Evolutionary conservation across 2,797 vertebrate genomes (phyloP).

Genomic region (Epinephelus coioides): DNA sequence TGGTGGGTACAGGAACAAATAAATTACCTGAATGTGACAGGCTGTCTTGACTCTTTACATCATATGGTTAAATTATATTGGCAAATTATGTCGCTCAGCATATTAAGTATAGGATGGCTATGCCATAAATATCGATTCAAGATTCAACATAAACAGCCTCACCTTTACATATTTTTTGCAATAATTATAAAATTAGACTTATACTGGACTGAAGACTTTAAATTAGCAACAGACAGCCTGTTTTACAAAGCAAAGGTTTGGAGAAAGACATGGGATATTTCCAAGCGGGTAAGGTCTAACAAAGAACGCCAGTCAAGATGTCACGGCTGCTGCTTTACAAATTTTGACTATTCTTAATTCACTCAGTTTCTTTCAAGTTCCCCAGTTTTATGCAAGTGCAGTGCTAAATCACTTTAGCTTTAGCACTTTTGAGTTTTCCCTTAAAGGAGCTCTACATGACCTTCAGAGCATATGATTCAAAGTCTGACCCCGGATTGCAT

Average conservation of each 20-base stretch:
- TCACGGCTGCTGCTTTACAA: neutral
- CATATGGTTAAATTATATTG: neutral
- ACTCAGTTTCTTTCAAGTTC: neutral
- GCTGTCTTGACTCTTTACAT: too few relatives aligned
- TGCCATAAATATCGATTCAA: neutral
- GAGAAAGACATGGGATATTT: too few relatives aligned
- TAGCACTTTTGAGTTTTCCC: too few relatives aligned
- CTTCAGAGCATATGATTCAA: too few relatives aligned
- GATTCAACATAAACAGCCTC: neutral
- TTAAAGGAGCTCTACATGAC: too few relatives aligned
- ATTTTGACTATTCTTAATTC: neutral
- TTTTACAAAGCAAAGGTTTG: too few relatives aligned
- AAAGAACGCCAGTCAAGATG: neutral
- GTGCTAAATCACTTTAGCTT: too few relatives aligned
- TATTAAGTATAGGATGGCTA: neutral
- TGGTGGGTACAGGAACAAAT: conserved; percentile 13
- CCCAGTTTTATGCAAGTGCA: neutral
- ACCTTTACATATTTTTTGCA: neutral
- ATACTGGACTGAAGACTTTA: neutral
- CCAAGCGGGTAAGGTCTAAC: too few relatives aligned
- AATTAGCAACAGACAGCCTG: too few relatives aligned
- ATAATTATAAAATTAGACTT: neutral
- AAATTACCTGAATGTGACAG: conserved; percentile 42
- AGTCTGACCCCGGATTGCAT: too few relatives aligned
- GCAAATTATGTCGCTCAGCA: neutral